Evolutionary conservation across 2,797 vertebrate species (phyloP), one percentile per base, ranked within the genome.

Genomic region (Hipposideros larvatus): DNA sequence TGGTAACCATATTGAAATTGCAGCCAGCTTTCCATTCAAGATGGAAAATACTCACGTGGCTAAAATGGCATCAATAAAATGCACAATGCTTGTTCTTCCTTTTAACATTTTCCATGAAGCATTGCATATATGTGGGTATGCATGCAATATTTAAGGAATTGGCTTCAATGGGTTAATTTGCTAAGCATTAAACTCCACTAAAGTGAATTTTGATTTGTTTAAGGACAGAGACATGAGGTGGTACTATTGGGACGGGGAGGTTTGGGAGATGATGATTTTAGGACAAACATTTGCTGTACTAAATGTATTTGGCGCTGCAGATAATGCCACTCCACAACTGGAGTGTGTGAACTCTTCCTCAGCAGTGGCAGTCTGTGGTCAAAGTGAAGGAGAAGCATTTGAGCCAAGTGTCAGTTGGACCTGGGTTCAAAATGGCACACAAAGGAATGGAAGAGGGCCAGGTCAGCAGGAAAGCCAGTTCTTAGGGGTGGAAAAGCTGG

Each of bases 1-100:
- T 93, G 91, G 63, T 95, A 73, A 96, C 66, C 92, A 87, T 96
- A 89, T 91, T 93, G 94, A 91, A 94, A 95, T 73, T 92, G 46
- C 37, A 73, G 24, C 46, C 78, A 85, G 80, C 28, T 95, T 85
- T 46, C 74, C 26, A 70, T 94, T 94, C 83, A 77, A 19, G 10
- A 61, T 73, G 87, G 75, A 59, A 96, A 92, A 96, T 26, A 73
- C 74, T 57, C 34, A 70, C 74, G 59, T 55, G 95, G 79, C 61
- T 91, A 84, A 92, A 94, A 92, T 43, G 86, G 55, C 73, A 95
- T 86, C 85, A 73, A 13, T 28, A 88, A 75, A 75, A 94, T 68
- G 18, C 65, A 95, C 28, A 24, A 41, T 48, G 71, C 48, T 71
- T 73, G 41, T 87, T 91, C 48, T 90, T 82, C 14, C 34, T 75